Base-by-base conservation (phyloP, 1,140 invertebrate species). In the Trissolcus basalis region DNA sequence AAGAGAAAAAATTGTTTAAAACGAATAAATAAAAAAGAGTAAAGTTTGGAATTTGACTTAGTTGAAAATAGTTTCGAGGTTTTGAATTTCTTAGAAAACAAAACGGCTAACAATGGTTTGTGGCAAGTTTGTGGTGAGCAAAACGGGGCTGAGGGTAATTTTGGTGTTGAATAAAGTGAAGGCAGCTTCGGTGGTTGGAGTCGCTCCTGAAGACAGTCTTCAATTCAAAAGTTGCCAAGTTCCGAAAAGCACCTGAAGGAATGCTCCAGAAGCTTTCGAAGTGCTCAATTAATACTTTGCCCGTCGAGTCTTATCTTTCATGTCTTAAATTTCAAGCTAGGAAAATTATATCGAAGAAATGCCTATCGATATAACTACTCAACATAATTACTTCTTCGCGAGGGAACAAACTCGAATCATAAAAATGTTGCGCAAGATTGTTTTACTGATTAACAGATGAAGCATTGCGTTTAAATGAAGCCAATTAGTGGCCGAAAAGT, bases 271-370 rank as follows among this genome's bases (percentile, higher is more conserved):
- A 79, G 60, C 74, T 79, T 58, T 71, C 14, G 56, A 78, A 80
- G 72, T 80, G 72, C 53, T 79, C 78, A 83, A 83, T 82, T 83
- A 83, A 77, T 78, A 82, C 64, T 72, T 77, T 68, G 54, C 55
- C 59, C 60, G 54, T 64, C 70, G 65, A 76, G 74, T 76, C 72
- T 77, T 72, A 74, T 71, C 67, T 75, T 73, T 71, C 72, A 74
- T 1, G 70, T 70, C 61, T 76, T 76, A 49, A 70, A 76, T 76
- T 70, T 76, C 55, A 70, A 44, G 50, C 59, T 67, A 58, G 32
- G 63, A 55, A 79, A 76, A 75, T 75, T 51, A 54, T 59, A 51
- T 58, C 61, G 60, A 71, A 71, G 44, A 64, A 61, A 47, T 56
- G 48, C 49, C 14, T 27, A 3, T 27, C 19, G 19, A 27, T 27